phyloP scores from a whole-genome alignment of 2,113 vertebrate genomes.

The Cottus gobio region DNA sequence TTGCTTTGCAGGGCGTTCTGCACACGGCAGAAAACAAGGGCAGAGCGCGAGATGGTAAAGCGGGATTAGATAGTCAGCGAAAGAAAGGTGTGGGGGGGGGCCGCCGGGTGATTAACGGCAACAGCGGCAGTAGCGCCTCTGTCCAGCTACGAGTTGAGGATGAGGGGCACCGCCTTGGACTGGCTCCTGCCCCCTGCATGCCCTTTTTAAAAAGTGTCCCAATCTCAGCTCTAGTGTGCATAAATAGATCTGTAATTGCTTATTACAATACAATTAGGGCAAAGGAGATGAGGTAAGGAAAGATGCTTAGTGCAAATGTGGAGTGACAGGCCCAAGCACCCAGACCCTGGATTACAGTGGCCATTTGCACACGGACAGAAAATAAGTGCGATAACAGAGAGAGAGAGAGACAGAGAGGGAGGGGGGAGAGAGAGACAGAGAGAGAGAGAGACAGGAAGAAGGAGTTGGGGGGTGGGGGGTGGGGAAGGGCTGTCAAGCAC shows the following conservation, averaged over 20 bases:
- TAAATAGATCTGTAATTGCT: slow-evolving; percentile 84
- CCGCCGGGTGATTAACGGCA: slow-evolving; percentile 45
- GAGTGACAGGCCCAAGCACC: slow-evolving; percentile 79
- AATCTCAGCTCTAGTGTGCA: slow-evolving; percentile 79
- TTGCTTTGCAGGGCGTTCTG: slow-evolving; percentile 65
- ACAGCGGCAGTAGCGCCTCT: slow-evolving; percentile 23
- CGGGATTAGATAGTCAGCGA: slow-evolving; percentile 63
- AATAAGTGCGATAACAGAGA: slow-evolving; percentile 60
- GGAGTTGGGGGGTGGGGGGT: slow-evolving; percentile 54
- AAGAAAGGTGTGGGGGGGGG: slow-evolving; percentile 40
- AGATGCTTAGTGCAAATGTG: slow-evolving; percentile 83
- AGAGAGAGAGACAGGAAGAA: slow-evolving; percentile 41
- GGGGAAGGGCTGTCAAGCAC: slow-evolving; percentile 70
- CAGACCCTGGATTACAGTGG: slow-evolving; percentile 75
- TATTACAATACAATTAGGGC: slow-evolving; percentile 85
- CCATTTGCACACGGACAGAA: slow-evolving; percentile 68
- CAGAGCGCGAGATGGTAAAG: slow-evolving; percentile 41
- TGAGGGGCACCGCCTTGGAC: slow-evolving; percentile 39
- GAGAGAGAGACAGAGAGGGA: slow-evolving; percentile 42
- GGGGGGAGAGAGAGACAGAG: slow-evolving; percentile 16
- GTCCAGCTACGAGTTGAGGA: slow-evolving; percentile 48
- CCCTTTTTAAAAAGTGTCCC: slow-evolving; percentile 77
- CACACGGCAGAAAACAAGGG: slow-evolving; percentile 60
- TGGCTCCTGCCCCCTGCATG: slow-evolving; percentile 34
- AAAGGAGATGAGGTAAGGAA: slow-evolving; percentile 80